Conservation (phyloP, 2,888 invertebrate genomes). For the Siphlonurus alternatus region DNA sequence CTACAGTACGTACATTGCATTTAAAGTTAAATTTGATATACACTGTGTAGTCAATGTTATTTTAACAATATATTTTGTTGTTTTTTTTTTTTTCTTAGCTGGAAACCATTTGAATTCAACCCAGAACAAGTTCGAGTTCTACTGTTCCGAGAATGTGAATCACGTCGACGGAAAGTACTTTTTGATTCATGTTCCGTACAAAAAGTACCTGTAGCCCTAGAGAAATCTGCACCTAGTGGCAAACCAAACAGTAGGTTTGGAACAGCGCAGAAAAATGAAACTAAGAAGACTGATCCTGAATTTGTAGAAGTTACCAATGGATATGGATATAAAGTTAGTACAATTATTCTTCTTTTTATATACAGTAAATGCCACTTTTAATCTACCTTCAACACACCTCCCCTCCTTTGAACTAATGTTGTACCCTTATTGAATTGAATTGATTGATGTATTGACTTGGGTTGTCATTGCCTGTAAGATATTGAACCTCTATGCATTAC, state of each 20-base stretch:
- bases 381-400: background rate
- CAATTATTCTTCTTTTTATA: conserved; percentile 6
- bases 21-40: too few species aligned
- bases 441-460: too few species aligned
- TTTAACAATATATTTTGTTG: too few species aligned
- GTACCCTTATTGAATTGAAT: too few species aligned
- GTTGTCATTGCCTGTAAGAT: too few species aligned
- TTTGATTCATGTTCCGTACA: conserved; percentile 64
- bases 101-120: conserved; percentile 38
- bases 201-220: conserved; percentile 31
- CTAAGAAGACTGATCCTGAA: conserved; percentile 18
- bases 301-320: conserved; percentile 46
- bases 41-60: too few species aligned
- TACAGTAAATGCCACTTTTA: background rate
- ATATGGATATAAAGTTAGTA: conserved; percentile 44
- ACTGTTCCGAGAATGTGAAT: conserved; percentile 73
- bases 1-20: too few species aligned
- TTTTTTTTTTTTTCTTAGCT: conserved; percentile 21
- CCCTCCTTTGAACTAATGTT: too few species aligned
- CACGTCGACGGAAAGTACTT: conserved; percentile 58
- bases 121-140: conserved; percentile 62
- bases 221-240: conserved; percentile 4
- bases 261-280: conserved; percentile 4
- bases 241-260: background rate
- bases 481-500: too few species aligned